phyloP scores from a whole-genome alignment of 2,113 vertebrate genomes.

The Ifrita kowaldi region DNA sequence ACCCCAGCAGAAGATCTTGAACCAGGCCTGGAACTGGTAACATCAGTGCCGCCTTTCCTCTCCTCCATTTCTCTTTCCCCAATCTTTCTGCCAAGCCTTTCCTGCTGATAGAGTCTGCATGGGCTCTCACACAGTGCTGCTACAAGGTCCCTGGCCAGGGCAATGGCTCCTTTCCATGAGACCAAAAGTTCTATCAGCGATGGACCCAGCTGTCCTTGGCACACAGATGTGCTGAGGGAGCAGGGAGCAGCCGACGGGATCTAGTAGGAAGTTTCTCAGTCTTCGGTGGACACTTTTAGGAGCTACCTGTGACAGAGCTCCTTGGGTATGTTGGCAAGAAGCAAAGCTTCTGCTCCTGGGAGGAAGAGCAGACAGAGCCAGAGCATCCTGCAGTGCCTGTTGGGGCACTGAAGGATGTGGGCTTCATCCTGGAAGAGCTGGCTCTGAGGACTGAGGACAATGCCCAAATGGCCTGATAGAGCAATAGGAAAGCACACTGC shows the following conservation, averaged over 20 bases:
- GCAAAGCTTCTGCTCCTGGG: neutral
- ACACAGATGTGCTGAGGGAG: neutral
- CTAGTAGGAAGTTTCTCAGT: neutral
- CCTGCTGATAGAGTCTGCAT: neutral
- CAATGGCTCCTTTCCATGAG: fast-evolving
- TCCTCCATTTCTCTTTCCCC: neutral
- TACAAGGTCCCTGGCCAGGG: neutral
- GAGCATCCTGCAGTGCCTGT: fast-evolving
- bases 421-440: neutral
- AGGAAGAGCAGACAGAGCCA: neutral
- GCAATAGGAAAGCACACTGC: neutral
- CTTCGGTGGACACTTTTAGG: neutral
- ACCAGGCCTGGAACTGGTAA: neutral
- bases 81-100: neutral
- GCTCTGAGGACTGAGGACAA: fast-evolving
- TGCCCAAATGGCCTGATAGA: neutral
- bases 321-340: neutral
- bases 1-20: neutral
- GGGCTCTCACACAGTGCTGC: neutral
- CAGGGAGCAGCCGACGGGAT: neutral
- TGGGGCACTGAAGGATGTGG: neutral
- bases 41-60: neutral
- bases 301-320: neutral
- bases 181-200: neutral
- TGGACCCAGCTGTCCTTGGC: neutral